Conservation (phyloP, 2,797 vertebrate genomes). For the Pseudopleuronectes americanus region DNA sequence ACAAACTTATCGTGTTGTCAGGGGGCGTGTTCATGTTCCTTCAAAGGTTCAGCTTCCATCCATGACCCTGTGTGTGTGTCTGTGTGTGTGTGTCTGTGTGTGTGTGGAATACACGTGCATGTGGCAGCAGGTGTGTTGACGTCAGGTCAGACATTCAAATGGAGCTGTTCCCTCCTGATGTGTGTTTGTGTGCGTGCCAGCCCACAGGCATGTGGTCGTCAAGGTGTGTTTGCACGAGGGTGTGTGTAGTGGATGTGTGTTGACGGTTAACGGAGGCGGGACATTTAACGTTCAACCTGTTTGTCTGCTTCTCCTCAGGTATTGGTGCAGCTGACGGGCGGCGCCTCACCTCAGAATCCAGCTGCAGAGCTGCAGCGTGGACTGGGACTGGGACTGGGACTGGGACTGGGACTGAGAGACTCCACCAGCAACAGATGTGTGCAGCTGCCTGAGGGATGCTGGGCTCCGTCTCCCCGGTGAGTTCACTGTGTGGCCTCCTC, state of each 20-base stretch:
- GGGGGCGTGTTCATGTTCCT: background rate
- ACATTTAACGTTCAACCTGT: slow-evolving; percentile 71
- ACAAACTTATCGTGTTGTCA: slow-evolving; percentile 4
- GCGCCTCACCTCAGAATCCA: slow-evolving; percentile 37
- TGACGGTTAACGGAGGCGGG: slow-evolving; percentile 33
- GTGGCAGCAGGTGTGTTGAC: background rate
- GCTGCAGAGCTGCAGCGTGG: slow-evolving; percentile 43
- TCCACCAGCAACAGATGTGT: background rate
- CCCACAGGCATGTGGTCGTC: slow-evolving; percentile 13
- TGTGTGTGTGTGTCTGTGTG: background rate
- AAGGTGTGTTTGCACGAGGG: slow-evolving; percentile 58
- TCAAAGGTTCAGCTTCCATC: background rate
- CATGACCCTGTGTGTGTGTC: background rate
- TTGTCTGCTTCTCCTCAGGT: slow-evolving; percentile 63
- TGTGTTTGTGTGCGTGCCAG: slow-evolving; percentile 31
- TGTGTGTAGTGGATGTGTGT: slow-evolving; percentile 13
- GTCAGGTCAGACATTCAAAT: background rate
- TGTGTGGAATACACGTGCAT: too few relatives aligned
- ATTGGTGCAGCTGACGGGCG: slow-evolving; percentile 23
- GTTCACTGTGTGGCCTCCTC: background rate
- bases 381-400: slow-evolving; percentile 6
- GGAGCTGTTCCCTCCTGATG: background rate
- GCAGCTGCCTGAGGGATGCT: slow-evolving; percentile 22
- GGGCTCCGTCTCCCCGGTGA: slow-evolving; percentile 58
- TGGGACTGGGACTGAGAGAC: background rate